Base-by-base conservation (phyloP, 1,140 invertebrate genomes). In the Drosophila sucinea region DNA sequence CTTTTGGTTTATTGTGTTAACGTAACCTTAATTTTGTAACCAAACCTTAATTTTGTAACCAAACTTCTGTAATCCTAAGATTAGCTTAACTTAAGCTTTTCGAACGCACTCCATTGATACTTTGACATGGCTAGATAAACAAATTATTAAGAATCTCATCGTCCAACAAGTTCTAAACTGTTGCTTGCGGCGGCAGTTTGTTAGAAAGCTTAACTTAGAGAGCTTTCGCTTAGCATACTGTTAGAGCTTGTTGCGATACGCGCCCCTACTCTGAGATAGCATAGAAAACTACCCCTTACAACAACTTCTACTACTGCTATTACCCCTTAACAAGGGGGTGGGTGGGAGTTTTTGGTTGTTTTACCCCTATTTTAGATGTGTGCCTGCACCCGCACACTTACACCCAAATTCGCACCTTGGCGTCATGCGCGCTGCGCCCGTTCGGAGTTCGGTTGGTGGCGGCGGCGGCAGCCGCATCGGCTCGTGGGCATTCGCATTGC, bases 361-460 rank as follows among this genome's bases (percentile, higher is more conserved):
- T 51, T 47, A 38, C 74, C 75, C 75, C 75, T 71, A 11, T 23
- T 75, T 68, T 64, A 33, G 51, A 23, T 54, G 11, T 27, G 27
- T 51, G 44, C 44, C 8, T 51, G 44, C 71, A 55, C 61, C 35
- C 35, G 17, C 73, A 75, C 51, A 86, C 79, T 83, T 80, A 79
- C 76, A 64, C 69, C 65, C 64, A 41, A 62, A 77, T 80, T 89
- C 72, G 58, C 83, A 87, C 83, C 83, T 87, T 87, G 79, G 79
- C 79, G 83, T 79, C 83, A 87, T 87, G 83, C 83, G 83, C 83
- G 63, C 76, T 87, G 73, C 70, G 70, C 56, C 56, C 23, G 60
- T 87, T 87, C 84, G 83, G 83, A 87, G 68, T 83, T 58, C 60
- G 73, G 75, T 33, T 60, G 35, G 33, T 30, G 10, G 60, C 56